These are phyloP conservation scores for Lasaia peninsularis DNA, from an alignment of 1,140 invertebrate species.

Conservation along the genomic window DNA sequence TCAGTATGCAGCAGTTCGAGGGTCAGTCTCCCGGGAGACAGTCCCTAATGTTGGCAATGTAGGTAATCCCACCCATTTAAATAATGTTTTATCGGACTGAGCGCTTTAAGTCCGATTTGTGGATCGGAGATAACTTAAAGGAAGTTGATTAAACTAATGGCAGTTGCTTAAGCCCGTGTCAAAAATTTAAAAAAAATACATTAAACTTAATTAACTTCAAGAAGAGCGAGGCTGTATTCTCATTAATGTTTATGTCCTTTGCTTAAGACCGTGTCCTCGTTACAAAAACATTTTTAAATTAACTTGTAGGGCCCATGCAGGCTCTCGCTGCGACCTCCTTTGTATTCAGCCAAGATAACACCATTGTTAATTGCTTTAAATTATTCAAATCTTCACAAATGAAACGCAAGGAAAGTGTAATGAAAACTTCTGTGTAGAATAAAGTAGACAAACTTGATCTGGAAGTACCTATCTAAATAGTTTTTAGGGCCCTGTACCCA, in stretches of 20 bases:
- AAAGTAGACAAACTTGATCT: not conserved
- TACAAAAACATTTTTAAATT: constrained; percentile 9
- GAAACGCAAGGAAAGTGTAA: not conserved
- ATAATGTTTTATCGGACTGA: too few species aligned
- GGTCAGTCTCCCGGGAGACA: too few species aligned
- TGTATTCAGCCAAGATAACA: constrained; percentile 6
- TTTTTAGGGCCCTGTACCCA: too few species aligned
- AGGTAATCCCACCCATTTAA: too few species aligned
- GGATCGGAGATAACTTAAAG: too few species aligned
- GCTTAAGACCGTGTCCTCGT: not conserved
- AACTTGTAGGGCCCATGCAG: constrained; percentile 5
- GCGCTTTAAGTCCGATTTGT: too few species aligned
- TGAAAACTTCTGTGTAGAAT: not conserved
- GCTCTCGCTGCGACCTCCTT: constrained; percentile 8
- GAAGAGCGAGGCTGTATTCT: not conserved
- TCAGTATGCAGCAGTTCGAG: too few species aligned
- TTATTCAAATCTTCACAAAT: constrained; percentile 12
- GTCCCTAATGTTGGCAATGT: too few species aligned
- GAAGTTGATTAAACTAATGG: too few species aligned
- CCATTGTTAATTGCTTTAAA: constrained; percentile 11
- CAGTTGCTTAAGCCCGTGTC: too few species aligned
- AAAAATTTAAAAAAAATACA: not conserved
- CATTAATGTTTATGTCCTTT: not conserved
- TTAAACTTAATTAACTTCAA: too few species aligned
- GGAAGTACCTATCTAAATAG: too few species aligned